Evolutionary conservation across 1,140 invertebrate genomes (phyloP), one percentile per base, ranked within the genome.

Genomic region (Trachymyrmex septentrionalis): DNA sequence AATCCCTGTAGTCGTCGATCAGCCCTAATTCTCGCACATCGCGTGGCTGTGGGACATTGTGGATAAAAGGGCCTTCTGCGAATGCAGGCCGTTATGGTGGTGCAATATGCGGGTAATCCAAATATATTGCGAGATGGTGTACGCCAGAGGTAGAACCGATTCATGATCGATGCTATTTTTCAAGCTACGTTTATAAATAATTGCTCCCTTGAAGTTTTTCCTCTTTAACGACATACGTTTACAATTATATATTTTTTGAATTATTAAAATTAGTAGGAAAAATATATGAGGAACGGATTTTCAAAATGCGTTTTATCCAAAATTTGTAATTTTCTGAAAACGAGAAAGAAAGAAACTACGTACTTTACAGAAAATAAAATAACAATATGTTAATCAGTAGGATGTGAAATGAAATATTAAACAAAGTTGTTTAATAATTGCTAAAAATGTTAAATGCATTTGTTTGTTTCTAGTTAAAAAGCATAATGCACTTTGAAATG

Each of bases 1-100:
- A 77, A 64, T 85, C 69, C 57, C 77, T 59, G 64, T 64, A 63
- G 84, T 88, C 88, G 91, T 92, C 88, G 85, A 93, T 92, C 90
- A 92, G 85, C 59, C 82, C 76, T 90, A 92, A 92, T 92, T 92
- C 91, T 78, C 86, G 66, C 85, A 86, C 85, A 24, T 87, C 57
- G 84, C 89, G 61, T 61, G 85, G 80, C 80, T 86, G 73, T 89
- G 85, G 86, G 64, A 87, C 72, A 77, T 67, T 76, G 48, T 86
- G 75, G 71, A 82, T 87, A 76, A 88, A 85, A 67, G 85, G 72
- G 55, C 75, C 27, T 86, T 78, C 75, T 86, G 27, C 59, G 59
- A 64, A 76, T 64, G 55, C 63, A 44, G 48, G 12, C 21, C n/a
- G n/a, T 34, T 61, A 75, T 34, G 44, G 55, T 55, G 63, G 3